phyloP scores from a whole-genome alignment of 2,797 vertebrate species.

The Lagodon rhomboides region DNA sequence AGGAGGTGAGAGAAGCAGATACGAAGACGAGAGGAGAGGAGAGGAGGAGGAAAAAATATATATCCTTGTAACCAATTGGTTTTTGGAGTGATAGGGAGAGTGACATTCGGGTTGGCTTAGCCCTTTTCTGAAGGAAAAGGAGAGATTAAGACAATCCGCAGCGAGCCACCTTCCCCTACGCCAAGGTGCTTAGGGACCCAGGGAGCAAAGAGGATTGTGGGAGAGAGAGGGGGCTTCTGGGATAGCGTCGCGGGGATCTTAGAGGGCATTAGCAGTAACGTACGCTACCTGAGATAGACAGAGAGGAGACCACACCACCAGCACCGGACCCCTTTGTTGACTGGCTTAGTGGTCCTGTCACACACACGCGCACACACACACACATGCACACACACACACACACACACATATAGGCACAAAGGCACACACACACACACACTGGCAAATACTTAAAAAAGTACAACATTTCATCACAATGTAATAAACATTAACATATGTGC shows the following conservation, averaged over 20 bases:
- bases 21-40: slow-evolving; percentile 25
- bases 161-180: slow-evolving; percentile 83
- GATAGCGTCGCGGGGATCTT: slow-evolving; percentile 69
- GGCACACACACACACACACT: not conserved
- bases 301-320: slow-evolving; percentile 75
- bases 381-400: slow-evolving; percentile 7
- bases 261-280: slow-evolving; percentile 76
- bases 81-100: slow-evolving; percentile 82
- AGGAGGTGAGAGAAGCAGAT: slow-evolving; percentile 50
- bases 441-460: not conserved
- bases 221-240: slow-evolving; percentile 77
- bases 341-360: slow-evolving; percentile 73
- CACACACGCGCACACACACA: not conserved
- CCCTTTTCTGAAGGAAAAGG: slow-evolving; percentile 83
- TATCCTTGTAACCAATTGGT: slow-evolving; percentile 85
- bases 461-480: not conserved
- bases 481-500: not conserved
- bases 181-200: slow-evolving; percentile 86
- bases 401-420: not conserved
- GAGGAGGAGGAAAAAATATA: slow-evolving; percentile 64
- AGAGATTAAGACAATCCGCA: slow-evolving; percentile 88
- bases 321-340: slow-evolving; percentile 78
- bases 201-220: slow-evolving; percentile 89
- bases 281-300: slow-evolving; percentile 75
- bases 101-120: slow-evolving; percentile 86